Evolutionary conservation across 2,888 invertebrate species (phyloP).

Genomic region (Xylota segnis): DNA sequence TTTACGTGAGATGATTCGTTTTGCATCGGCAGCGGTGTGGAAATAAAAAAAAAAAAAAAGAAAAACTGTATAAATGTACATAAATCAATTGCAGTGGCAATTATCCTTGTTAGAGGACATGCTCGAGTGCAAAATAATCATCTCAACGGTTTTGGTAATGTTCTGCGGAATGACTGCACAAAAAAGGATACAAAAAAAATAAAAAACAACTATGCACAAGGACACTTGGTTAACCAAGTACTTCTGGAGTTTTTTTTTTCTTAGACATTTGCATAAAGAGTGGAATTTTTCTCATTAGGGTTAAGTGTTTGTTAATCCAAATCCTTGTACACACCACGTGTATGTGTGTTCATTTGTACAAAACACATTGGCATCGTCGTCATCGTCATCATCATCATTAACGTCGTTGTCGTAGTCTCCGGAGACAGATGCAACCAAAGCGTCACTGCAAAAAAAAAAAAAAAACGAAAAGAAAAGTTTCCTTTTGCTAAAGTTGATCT

Average conservation of each 20-base stretch:
- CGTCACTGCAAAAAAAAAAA: conserved; percentile 7
- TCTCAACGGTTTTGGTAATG: conserved; percentile 12
- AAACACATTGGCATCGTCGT: conserved; percentile 40
- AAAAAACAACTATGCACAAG: conserved; percentile 5
- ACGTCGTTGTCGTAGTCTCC: conserved; percentile 1
- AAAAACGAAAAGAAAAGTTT: conserved; percentile 18
- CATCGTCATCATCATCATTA: conserved; percentile 22
- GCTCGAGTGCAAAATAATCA: background rate
- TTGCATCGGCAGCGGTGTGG: background rate
- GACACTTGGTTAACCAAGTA: conserved; percentile 27
- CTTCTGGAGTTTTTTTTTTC: background rate
- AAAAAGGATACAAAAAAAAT: background rate
- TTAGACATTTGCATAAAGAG: conserved; percentile 41
- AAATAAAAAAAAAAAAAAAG: background rate
- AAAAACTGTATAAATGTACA: no score
- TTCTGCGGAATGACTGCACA: background rate
- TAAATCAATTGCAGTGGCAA: conserved; percentile 23
- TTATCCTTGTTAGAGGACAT: conserved; percentile 10
- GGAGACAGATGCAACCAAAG: conserved; percentile 29
- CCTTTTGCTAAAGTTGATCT: conserved; percentile 48
- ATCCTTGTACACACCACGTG: background rate
- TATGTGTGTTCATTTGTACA: conserved; percentile 19
- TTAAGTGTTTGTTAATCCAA: conserved; percentile 61
- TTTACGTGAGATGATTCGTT: conserved; percentile 39
- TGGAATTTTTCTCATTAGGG: conserved; percentile 57